Percentiles rank a stretch among this genome's conserved stretches.
Conservation (phyloP, 2,888 invertebrate genomes). For the Craniophora ligustri region DNA sequence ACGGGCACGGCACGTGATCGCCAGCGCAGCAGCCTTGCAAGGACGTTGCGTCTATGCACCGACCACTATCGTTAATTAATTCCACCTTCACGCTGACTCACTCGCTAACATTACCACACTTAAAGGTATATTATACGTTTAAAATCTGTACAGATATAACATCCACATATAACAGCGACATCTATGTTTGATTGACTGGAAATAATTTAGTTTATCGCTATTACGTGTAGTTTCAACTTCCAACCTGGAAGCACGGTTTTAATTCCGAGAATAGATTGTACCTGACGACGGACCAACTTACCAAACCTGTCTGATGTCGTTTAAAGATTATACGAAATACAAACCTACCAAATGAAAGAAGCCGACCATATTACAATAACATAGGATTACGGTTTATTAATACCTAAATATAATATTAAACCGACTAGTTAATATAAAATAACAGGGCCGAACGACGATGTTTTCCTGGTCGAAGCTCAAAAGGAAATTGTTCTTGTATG, state of each 20-base stretch:
- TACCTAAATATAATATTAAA: background rate
- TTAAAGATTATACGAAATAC: background rate
- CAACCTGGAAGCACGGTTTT: background rate
- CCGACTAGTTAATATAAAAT: background rate
- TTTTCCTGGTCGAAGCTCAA: conserved; percentile 49
- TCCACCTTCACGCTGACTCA: conserved; percentile 83
- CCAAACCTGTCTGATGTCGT: background rate
- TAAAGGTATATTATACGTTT: conserved; percentile 40
- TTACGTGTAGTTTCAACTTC: background rate
- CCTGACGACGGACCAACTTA: conserved; percentile 14
- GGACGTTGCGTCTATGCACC: conserved; percentile 84
- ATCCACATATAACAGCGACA: conserved; percentile 32
- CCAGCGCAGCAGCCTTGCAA: conserved; percentile 83
- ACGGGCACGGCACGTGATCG: conserved; percentile 73
- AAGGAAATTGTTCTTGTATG: conserved; percentile 29
- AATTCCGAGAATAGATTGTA: conserved; percentile 19
- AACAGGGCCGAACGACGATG: conserved; percentile 23
- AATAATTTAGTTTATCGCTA: background rate
- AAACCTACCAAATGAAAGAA: background rate
- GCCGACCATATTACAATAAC: background rate
- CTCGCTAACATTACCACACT: conserved; percentile 46
- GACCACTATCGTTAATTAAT: conserved; percentile 82
- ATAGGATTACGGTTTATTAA: background rate
- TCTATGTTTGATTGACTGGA: conserved; percentile 27
- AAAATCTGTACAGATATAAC: conserved; percentile 31